phyloP scores from a whole-genome alignment of 2,113 vertebrate genomes.

The Phycodurus eques region DNA sequence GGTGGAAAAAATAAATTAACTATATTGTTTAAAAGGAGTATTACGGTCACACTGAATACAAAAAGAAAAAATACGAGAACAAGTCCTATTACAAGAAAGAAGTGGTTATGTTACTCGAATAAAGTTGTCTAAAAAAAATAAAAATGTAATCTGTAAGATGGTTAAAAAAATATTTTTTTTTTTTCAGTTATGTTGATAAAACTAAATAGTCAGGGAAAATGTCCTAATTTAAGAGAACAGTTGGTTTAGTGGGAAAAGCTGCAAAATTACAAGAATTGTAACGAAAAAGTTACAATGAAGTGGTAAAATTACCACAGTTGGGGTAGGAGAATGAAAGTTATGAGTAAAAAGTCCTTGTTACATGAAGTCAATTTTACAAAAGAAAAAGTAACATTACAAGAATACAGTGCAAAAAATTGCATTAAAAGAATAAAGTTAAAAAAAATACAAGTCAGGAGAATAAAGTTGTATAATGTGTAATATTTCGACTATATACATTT shows the following conservation, averaged over 20 bases:
- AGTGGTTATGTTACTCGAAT: background rate
- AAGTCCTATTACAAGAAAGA: background rate
- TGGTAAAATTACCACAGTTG: too few species aligned
- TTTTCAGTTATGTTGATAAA: too few species aligned
- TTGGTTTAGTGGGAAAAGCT: too few species aligned
- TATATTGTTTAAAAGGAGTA: background rate
- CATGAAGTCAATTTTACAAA: background rate
- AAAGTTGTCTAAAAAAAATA: background rate
- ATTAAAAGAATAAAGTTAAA: constrained; percentile 4
- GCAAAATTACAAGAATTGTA: too few species aligned
- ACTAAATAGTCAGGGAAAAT: too few species aligned
- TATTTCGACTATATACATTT: too few species aligned
- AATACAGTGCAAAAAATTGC: background rate
- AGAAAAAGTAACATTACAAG: background rate
- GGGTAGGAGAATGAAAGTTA: too few species aligned
- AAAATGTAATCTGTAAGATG: too few species aligned
- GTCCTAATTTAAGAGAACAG: too few species aligned
- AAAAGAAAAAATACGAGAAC: background rate
- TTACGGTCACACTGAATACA: background rate
- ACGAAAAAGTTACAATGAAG: too few species aligned
- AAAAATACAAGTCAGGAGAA: background rate
- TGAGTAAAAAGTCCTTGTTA: too few species aligned
- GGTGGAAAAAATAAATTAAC: background rate
- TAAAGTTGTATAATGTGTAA: background rate
- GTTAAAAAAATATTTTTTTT: too few species aligned